These are phyloP conservation scores for Chloropsis hardwickii DNA, from an alignment of 2,113 vertebrate species.

Conservation along the genomic window DNA sequence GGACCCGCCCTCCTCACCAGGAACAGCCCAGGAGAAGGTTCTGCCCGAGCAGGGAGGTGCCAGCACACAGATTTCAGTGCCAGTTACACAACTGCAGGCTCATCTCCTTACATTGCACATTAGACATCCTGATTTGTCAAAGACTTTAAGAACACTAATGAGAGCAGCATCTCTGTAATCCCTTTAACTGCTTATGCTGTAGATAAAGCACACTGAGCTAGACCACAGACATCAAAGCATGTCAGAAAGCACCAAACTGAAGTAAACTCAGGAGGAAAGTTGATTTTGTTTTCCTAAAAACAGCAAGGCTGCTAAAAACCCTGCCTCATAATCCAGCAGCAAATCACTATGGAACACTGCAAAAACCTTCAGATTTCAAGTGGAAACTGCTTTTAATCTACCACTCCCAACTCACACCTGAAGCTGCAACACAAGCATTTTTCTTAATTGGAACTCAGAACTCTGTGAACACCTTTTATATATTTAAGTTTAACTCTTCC, in stretches of 20 bases:
- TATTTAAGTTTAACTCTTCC: background rate
- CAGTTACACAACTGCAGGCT: background rate
- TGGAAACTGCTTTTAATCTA: background rate
- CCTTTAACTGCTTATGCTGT: background rate
- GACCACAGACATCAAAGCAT: background rate
- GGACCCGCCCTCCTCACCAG: rapidly evolving
- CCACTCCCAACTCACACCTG: background rate
- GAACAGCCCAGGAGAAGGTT: background rate
- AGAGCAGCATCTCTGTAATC: background rate
- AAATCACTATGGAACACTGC: background rate
- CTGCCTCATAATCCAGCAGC: background rate
- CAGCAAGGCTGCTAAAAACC: background rate
- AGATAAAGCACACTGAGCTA: background rate
- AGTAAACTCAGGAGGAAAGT: background rate
- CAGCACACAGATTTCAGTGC: no score
- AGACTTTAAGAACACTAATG: background rate
- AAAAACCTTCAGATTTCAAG: background rate
- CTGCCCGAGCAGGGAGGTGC: background rate
- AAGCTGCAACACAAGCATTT: background rate
- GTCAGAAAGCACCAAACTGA: background rate
- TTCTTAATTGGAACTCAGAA: background rate
- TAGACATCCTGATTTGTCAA: background rate
- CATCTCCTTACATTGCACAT: background rate
- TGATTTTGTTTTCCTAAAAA: background rate
- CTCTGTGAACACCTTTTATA: background rate